Base-by-base conservation (phyloP, 2,113 vertebrate genomes). In the Myotis lucifugus region DNA sequence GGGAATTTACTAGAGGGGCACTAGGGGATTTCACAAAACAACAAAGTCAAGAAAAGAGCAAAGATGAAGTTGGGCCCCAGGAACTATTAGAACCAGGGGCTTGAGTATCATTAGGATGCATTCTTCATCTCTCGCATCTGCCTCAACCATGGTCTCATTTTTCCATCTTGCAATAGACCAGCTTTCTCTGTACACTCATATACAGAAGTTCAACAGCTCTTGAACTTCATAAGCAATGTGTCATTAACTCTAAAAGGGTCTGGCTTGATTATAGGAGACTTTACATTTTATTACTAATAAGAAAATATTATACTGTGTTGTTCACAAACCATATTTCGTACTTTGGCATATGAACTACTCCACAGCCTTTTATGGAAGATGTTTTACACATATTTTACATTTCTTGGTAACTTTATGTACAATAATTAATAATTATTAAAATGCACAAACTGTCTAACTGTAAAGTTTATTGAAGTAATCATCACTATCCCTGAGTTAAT, bases 391-490 rank as follows among this genome's bases (percentile, higher is more conserved):
- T 87, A 72, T 82, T 84, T 95, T 92, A 90, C 1, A 76, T 56
- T 93, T 90, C 8, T 52, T 66, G 34, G 25, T 88, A 12, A 77
- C 70, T 88, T 78, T 79, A 29, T 19, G 8, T 73, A 29, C 4
- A 27, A 77, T 67, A 93, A 79, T 87, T 95, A 96, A 84, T 48
- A 77, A 46, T 32, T 74, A 72, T n/a, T 85, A 85, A 88, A 82
- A 64, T 67, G 40, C 5, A 87, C 8, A 61, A 67, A 78, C 73
- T 88, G 2, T 50, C 34, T 88, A 56, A 90, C 2, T 86, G 0
- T 72, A 69, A 91, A 85, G 21, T 72, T 90, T 70, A 85, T 40
- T 67, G 25, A 32, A 54, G 42, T 27, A 50, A 2, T 40, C 40
- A 92, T 90, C 72, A 42, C 11, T 70, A 88, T 2, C 37, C 74